Conservation (phyloP, 2,888 invertebrate species). For the Nephrotoma appendiculata region DNA sequence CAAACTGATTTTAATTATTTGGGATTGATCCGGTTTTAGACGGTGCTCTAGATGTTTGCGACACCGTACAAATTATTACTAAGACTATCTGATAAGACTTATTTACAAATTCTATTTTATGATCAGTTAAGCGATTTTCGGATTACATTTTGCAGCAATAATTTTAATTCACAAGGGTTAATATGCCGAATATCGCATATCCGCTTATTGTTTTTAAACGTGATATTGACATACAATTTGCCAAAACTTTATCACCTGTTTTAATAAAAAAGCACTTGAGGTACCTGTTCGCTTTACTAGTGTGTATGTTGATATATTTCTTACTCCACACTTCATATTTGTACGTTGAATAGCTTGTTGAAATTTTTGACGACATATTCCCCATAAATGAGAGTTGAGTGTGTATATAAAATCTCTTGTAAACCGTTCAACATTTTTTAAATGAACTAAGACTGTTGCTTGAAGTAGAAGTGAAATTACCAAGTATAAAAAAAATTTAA, state of each 20-base stretch:
- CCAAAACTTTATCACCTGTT: background rate
- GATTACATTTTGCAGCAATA: background rate
- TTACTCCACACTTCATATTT: background rate
- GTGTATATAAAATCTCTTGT: background rate
- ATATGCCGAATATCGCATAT: background rate
- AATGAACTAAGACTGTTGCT: background rate
- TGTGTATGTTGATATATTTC: background rate
- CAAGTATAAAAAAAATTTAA: background rate
- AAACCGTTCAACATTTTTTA: background rate
- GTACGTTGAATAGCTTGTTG: background rate
- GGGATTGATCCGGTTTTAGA: background rate
- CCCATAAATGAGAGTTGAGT: background rate
- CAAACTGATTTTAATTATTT: background rate
- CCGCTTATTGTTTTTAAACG: background rate
- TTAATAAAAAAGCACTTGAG: background rate
- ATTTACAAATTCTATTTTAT: background rate
- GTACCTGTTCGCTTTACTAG: background rate
- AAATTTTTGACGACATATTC: background rate
- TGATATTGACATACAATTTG: background rate
- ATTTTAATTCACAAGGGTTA: background rate
- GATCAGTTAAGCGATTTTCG: background rate
- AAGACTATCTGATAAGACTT: background rate
- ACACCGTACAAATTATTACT: background rate
- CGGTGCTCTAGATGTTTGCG: background rate
- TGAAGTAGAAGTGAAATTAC: background rate